Evolutionary conservation across 2,888 invertebrate species (phyloP).

Genomic region (Orgyia antiqua): DNA sequence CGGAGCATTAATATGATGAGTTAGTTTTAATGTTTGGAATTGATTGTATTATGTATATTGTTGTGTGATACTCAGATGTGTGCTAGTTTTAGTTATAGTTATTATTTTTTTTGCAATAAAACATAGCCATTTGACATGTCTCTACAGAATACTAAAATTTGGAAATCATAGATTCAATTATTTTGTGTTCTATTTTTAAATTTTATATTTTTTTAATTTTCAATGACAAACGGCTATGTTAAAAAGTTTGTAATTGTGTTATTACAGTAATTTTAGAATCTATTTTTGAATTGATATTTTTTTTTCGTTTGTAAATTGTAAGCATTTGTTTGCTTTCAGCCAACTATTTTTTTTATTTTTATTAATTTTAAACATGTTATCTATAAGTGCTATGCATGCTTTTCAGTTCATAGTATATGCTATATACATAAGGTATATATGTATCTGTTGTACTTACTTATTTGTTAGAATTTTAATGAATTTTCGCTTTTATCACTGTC

Average conservation of each 20-base stretch:
- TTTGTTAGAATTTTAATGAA: constrained; percentile 54
- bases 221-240: constrained; percentile 7
- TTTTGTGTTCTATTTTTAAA: too few species aligned
- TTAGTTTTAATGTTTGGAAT: constrained; percentile 33
- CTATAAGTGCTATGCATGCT: constrained; percentile 73
- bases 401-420: constrained; percentile 74
- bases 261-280: constrained; percentile 26
- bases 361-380: constrained; percentile 34
- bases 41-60: constrained; percentile 27
- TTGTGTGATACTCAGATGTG: constrained; percentile 47
- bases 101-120: constrained; percentile 26
- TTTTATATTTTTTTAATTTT: not conserved
- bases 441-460: constrained; percentile 75
- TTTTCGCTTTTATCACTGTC: constrained; percentile 59
- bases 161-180: not conserved
- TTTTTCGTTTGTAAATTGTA: constrained; percentile 74
- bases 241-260: constrained; percentile 17
- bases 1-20: constrained; percentile 21
- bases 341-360: constrained; percentile 41
- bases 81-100: constrained; percentile 38
- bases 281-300: constrained; percentile 19
- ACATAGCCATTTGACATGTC: constrained; percentile 1
- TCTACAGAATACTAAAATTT: not conserved
- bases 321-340: constrained; percentile 77
- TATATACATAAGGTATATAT: constrained; percentile 65